Evolutionary conservation across 1,140 invertebrate species (phyloP).

Genomic region (Lordiphosa mommai): DNA sequence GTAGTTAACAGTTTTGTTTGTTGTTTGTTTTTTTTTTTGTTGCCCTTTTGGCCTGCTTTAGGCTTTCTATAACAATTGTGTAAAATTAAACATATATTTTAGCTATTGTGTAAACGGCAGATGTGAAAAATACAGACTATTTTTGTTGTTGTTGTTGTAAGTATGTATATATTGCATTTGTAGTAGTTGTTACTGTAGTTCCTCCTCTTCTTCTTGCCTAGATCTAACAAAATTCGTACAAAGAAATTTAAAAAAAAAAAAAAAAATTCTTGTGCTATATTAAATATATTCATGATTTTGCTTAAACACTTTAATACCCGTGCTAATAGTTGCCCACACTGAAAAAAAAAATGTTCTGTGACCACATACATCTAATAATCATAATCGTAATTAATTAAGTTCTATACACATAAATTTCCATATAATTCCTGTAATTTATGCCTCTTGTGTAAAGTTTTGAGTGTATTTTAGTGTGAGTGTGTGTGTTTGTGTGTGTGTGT

Average conservation of each 20-base stretch:
- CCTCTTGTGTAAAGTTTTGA: conserved; percentile 31
- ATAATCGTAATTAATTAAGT: conserved; percentile 47
- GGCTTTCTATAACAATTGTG: conserved; percentile 42
- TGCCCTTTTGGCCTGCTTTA: conserved; percentile 26
- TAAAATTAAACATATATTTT: conserved; percentile 49
- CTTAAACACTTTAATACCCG: conserved; percentile 4
- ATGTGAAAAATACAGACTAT: conserved; percentile 59
- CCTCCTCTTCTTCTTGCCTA: background rate
- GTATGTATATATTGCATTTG: conserved; percentile 41
- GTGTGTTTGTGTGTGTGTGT: conserved; percentile 8
- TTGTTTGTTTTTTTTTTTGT: conserved; percentile 10
- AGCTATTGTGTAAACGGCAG: conserved; percentile 51
- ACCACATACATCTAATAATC: conserved; percentile 21
- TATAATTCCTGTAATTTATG: conserved; percentile 59
- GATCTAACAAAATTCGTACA: background rate
- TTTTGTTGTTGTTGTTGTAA: background rate
- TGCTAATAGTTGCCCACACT: background rate
- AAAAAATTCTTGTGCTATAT: conserved; percentile 27
- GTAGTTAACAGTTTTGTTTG: conserved; percentile 1
- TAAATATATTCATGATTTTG: conserved; percentile 18
- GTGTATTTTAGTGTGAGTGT: conserved; percentile 15
- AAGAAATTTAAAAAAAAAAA: conserved; percentile 37
- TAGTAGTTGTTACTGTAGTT: conserved; percentile 17
- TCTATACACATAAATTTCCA: conserved; percentile 50
- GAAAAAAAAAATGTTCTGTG: background rate